Percentiles rank a stretch among this genome's conserved stretches.
Evolutionary conservation across 2,888 invertebrate genomes (phyloP).

Genomic region (Cephus runcator): DNA sequence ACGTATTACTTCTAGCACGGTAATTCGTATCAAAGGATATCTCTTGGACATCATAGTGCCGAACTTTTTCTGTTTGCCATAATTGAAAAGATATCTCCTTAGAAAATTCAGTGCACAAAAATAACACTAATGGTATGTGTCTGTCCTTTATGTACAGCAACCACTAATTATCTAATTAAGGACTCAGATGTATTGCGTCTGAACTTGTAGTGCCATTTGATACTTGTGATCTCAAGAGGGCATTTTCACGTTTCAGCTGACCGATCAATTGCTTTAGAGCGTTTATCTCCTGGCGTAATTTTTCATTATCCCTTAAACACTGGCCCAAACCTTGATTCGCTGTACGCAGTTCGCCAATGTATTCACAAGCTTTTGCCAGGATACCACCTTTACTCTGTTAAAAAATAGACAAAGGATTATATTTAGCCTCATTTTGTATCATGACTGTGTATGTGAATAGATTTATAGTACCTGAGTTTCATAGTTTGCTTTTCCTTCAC

Average conservation of each 20-base stretch:
- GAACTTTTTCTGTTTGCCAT: not conserved
- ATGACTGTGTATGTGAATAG: not conserved
- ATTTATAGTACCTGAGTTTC: conserved; percentile 54
- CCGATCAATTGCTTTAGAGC: conserved; percentile 77
- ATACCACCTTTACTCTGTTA: conserved; percentile 93
- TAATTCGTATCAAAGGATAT: not conserved
- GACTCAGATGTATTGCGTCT: conserved; percentile 47
- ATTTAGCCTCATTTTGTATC: not conserved
- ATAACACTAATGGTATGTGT: not conserved
- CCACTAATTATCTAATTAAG: conserved; percentile 32
- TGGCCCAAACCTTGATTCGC: conserved; percentile 79
- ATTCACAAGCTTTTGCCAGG: conserved; percentile 94
- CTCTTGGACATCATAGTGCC: not conserved
- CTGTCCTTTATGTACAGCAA: conserved; percentile 30
- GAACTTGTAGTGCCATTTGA: conserved; percentile 33
- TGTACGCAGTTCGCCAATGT: conserved; percentile 86
- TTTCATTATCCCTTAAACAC: conserved; percentile 77
- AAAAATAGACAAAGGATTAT: not conserved
- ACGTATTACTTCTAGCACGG: not conserved
- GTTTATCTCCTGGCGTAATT: conserved; percentile 76
- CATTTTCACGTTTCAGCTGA: conserved; percentile 81
- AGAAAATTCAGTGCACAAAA: not conserved
- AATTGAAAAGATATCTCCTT: not conserved
- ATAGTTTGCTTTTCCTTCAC: conserved; percentile 62
- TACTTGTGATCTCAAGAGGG: conserved; percentile 73